Percentiles rank a stretch among this genome's conserved stretches.
phyloP scores from a whole-genome alignment of 2,797 vertebrate species.

The Neomorphus geoffroyi region DNA sequence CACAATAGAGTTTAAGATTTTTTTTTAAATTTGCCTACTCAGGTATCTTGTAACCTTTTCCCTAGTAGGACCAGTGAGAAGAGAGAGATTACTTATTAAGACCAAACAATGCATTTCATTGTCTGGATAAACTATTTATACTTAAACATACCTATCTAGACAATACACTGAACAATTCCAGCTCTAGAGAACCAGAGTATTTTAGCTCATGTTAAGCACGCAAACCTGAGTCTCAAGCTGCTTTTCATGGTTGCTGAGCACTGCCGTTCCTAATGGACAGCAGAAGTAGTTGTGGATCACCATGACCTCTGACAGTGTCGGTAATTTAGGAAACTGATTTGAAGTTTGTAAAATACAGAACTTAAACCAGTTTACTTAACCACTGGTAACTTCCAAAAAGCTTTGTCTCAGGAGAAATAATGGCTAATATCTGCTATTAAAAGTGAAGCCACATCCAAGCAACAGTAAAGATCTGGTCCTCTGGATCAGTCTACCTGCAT shows the following conservation, averaged over 20 bases:
- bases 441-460: background rate
- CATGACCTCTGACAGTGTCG: background rate
- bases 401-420: background rate
- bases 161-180: background rate
- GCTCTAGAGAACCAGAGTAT: background rate
- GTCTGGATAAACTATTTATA: background rate
- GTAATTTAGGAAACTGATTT: background rate
- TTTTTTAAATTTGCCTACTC: background rate
- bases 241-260: background rate
- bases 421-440: background rate
- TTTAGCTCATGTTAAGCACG: background rate
- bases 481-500: background rate
- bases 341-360: background rate
- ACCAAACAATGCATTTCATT: background rate
- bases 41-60: background rate
- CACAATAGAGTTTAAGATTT: background rate
- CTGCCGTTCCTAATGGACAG: fast-evolving
- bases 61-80: background rate
- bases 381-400: background rate
- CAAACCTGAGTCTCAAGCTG: background rate
- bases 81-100: background rate
- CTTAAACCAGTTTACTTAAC: background rate
- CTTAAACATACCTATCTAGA: background rate
- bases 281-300: background rate
- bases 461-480: background rate